Base-by-base conservation (phyloP, 2,888 invertebrate species). In the Chironomus tentans region DNA sequence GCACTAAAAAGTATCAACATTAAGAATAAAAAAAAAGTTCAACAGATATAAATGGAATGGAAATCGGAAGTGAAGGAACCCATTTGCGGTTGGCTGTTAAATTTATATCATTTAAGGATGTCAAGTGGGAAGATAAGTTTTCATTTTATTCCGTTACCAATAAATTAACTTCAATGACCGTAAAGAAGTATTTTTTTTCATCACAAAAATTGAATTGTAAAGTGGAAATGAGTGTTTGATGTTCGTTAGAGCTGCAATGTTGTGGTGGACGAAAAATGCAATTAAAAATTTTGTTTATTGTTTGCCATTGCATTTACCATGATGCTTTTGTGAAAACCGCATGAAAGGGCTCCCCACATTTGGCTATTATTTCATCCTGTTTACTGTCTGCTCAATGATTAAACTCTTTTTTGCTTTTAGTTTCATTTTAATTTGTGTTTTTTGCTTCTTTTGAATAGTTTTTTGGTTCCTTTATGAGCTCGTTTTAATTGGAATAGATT, bases 1-100 rank as follows among this genome's bases (percentile, higher is more conserved):
- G 3, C 18, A n/a, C 15, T 56, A 56, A 56, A n/a, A 18, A 56
- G 56, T 56, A 56, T 38, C 10, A 56, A 18, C n/a, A 56, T n/a
- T 56, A 56, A 65, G 24, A 21, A 12, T 12, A 3, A 18, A 65
- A 65, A 22, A 24, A 56, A 24, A 65, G 21, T 65, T 65, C 65
- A 65, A 65, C 65, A 65, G 62, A 15, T 62, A 62, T 21, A 12
- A 62, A 62, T 13, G 12, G 65, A 65, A 22, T 65, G 22, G 24
- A 65, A 65, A 65, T 65, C 65, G 65, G 65, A 65, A 65, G 65
- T 65, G 21, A 38, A 65, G 24, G 21, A 65, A 65, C 65, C 22
- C 65, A 65, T 28, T 65, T 21, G 65, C 12, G 65, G 24, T 13
- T 21, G 22, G n/a, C n/a, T 21, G 65, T 24, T 65, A 65, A 65